Percentiles rank a stretch among this genome's conserved stretches.
Conservation (phyloP, 1,140 invertebrate genomes). For the Eriocheir sinensis region DNA sequence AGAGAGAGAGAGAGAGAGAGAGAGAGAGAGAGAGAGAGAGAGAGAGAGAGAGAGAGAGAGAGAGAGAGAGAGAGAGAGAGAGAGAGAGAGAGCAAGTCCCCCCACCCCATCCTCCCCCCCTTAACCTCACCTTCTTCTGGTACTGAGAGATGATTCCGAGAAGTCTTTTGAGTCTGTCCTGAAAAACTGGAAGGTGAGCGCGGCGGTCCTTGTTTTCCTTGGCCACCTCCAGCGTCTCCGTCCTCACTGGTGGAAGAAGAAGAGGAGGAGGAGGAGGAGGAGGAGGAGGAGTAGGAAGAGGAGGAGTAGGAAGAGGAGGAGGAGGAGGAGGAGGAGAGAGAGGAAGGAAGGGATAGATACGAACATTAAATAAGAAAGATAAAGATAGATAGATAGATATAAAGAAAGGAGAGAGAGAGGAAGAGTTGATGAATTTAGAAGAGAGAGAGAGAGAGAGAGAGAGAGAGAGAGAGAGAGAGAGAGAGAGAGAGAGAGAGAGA, state of each 20-base stretch:
- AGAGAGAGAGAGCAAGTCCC: background rate
- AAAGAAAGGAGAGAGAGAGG: background rate
- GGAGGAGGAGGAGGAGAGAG: background rate
- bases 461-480: background rate
- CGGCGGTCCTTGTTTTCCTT: background rate
- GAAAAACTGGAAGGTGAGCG: conserved; percentile 32
- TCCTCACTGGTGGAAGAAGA: background rate
- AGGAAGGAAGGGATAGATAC: background rate
- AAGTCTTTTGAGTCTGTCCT: conserved; percentile 11
- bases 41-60: conserved; percentile 31
- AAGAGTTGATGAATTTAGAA: background rate
- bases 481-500: background rate
- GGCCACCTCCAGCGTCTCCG: conserved; percentile 2
- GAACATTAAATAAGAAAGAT: background rate
- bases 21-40: background rate
- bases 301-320: background rate
- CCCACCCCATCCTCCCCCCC: background rate
- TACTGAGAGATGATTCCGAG: conserved; percentile 43
- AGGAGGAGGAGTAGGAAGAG: background rate
- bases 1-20: conserved; percentile 14
- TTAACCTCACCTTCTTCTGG: conserved; percentile 58
- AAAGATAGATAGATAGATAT: background rate
- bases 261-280: background rate
- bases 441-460: background rate
- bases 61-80: conserved; percentile 29